Percentiles rank a stretch among this genome's conserved stretches.
These are phyloP conservation scores for Agrochola macilenta DNA, from an alignment of 2,888 invertebrate genomes.

Conservation along the genomic window DNA sequence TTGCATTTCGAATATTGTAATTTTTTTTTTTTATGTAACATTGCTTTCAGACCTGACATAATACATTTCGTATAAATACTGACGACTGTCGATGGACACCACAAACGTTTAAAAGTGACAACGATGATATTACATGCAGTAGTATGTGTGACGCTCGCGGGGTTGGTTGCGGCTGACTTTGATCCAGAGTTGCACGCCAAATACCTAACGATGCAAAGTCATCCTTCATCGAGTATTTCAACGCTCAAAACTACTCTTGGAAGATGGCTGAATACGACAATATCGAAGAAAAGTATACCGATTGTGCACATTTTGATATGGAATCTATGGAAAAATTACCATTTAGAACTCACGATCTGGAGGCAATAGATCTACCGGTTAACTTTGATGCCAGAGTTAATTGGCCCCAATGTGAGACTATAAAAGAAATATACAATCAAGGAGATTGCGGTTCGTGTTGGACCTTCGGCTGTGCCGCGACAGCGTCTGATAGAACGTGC, in stretches of 20 bases:
- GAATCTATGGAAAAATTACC: slow-evolving; percentile 14
- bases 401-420: slow-evolving; percentile 49
- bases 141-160: slow-evolving; percentile 12
- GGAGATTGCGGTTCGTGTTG: slow-evolving; percentile 42
- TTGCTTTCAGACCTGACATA: neutral
- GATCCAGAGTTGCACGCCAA: slow-evolving; percentile 17
- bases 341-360: neutral
- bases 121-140: slow-evolving; percentile 1
- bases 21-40: no score
- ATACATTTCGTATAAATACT: neutral
- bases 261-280: slow-evolving; percentile 39
- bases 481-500: slow-evolving; percentile 59
- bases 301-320: neutral
- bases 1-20: no score
- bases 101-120: neutral
- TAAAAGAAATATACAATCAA: slow-evolving; percentile 38
- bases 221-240: slow-evolving; percentile 56
- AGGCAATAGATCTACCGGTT: slow-evolving; percentile 25
- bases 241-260: slow-evolving; percentile 44
- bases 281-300: rapidly evolving
- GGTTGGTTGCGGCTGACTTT: neutral
- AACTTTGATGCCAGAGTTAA: slow-evolving; percentile 47
- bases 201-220: slow-evolving; percentile 16
- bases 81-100: neutral
- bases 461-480: slow-evolving; percentile 44